Evolutionary conservation across 2,888 invertebrate genomes (phyloP).

Genomic region (Eupithecia pulchellata): DNA sequence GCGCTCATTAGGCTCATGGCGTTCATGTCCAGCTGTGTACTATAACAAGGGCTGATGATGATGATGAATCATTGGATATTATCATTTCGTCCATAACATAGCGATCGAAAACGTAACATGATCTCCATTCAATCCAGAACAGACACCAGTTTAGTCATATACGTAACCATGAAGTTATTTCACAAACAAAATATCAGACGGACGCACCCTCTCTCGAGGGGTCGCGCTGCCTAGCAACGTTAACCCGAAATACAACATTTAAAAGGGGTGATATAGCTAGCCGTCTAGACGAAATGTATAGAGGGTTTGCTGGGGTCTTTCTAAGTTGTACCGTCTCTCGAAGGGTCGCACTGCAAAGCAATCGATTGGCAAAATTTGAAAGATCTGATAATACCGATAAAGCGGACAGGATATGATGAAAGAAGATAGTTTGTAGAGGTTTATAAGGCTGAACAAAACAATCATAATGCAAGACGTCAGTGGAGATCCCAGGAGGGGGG

Average conservation of each 20-base stretch:
- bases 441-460: no score
- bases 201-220: not conserved
- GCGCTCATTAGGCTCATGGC: no score
- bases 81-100: not conserved
- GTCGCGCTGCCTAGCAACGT: not conserved
- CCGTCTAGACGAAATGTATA: conserved; percentile 4
- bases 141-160: not conserved
- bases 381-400: no score
- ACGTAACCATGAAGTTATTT: not conserved
- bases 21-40: no score
- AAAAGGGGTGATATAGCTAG: not conserved
- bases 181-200: not conserved
- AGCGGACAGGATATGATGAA: no score
- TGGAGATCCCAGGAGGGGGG: no score
- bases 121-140: not conserved
- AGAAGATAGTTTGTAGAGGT: no score
- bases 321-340: not conserved
- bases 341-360: not conserved
- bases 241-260: not conserved
- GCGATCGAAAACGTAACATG: not conserved
- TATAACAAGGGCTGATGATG: not conserved
- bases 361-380: not conserved
- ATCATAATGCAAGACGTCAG: no score
- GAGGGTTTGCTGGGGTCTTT: not conserved
- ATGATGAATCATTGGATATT: not conserved